phyloP scores from a whole-genome alignment of 2,797 vertebrate species.

The Uromys caudimaculatus region DNA sequence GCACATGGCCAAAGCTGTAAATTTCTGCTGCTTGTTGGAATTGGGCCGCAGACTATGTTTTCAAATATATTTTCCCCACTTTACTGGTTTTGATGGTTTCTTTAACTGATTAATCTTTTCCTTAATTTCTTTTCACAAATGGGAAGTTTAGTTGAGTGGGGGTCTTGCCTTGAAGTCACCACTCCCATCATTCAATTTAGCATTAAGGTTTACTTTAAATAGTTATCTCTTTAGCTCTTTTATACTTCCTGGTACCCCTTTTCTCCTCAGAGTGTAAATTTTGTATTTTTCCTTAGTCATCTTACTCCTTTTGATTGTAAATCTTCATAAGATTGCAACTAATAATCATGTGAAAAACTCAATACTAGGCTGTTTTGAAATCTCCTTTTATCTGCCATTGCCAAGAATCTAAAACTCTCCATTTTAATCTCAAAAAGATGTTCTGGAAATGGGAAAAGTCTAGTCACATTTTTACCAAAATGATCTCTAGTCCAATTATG shows the following conservation, averaged over 20 bases:
- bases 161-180: neutral
- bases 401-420: too few species aligned
- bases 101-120: neutral
- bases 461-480: neutral
- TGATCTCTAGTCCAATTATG: neutral
- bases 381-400: too few species aligned
- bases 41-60: too few species aligned
- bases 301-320: neutral
- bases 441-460: neutral
- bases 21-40: too few species aligned
- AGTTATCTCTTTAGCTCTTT: neutral
- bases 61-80: neutral
- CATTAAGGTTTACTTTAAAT: neutral
- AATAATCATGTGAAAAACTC: neutral
- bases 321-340: neutral
- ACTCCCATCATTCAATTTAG: neutral
- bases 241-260: neutral
- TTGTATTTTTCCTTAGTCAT: neutral
- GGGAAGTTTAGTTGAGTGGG: neutral
- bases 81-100: neutral
- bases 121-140: neutral
- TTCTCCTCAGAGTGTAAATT: neutral
- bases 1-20: too few species aligned
- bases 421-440: neutral
- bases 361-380: too few species aligned